Evolutionary conservation across 2,888 invertebrate genomes (phyloP).

Genomic region (Smittia aterrima): DNA sequence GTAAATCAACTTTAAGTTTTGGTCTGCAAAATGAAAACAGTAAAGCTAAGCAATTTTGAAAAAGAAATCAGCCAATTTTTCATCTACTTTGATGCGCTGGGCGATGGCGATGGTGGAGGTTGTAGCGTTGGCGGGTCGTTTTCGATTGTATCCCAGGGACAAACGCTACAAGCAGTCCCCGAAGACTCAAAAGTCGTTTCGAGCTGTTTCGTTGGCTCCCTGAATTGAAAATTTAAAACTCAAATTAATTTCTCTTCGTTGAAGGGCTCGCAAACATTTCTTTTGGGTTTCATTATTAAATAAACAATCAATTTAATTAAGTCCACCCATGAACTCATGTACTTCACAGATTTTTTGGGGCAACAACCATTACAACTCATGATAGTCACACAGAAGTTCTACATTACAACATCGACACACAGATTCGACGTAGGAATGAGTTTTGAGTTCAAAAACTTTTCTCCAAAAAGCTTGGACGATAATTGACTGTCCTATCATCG

Average conservation of each 20-base stretch:
- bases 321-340: background rate
- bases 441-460: too few species aligned
- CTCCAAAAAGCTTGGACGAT: too few species aligned
- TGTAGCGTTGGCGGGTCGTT: conserved; percentile 32
- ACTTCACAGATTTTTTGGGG: too few species aligned
- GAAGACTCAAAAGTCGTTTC: conserved; percentile 28
- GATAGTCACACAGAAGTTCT: too few species aligned
- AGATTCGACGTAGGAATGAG: too few species aligned
- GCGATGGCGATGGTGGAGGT: conserved; percentile 42
- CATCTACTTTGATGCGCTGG: conserved; percentile 48
- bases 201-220: conserved; percentile 48
- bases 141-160: conserved; percentile 50
- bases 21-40: conserved; percentile 38
- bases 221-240: conserved; percentile 43
- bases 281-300: too few species aligned
- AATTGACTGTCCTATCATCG: too few species aligned
- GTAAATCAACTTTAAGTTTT: conserved; percentile 37
- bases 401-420: too few species aligned
- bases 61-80: conserved; percentile 29
- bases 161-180: conserved; percentile 48
- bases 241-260: background rate
- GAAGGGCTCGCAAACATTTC: too few species aligned
- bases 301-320: background rate
- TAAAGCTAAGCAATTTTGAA: conserved; percentile 28
- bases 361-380: too few species aligned